Evolutionary conservation across 2,113 vertebrate species (phyloP).

Genomic region (Ptyas mucosa): DNA sequence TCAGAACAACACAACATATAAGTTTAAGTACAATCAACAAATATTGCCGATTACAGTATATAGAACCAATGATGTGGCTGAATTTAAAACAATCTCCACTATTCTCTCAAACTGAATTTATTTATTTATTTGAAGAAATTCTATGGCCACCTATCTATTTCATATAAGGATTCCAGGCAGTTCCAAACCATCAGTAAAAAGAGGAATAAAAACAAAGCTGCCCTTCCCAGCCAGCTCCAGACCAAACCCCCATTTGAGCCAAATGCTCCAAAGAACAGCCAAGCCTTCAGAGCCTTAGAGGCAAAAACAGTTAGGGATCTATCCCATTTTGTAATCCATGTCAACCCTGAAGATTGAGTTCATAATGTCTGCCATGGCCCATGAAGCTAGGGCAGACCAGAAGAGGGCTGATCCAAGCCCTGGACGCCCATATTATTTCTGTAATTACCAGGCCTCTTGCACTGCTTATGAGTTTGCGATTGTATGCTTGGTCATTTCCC

Average conservation of each 20-base stretch:
- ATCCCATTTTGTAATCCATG: neutral
- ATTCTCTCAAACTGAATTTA: neutral
- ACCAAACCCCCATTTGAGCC: neutral
- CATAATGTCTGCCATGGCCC: neutral
- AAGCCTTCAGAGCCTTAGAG: neutral
- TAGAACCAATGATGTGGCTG: neutral
- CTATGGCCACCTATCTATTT: neutral
- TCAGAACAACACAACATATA: neutral
- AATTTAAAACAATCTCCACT: neutral
- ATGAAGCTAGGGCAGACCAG: neutral
- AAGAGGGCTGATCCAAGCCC: neutral
- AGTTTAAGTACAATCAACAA: neutral
- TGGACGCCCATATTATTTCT: neutral
- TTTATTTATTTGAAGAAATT: neutral
- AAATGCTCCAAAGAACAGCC: neutral
- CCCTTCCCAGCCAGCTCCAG: neutral
- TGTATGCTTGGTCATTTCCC: neutral
- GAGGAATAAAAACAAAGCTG: neutral
- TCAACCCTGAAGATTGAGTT: neutral
- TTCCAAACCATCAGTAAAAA: neutral
- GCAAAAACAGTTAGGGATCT: neutral
- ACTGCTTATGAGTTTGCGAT: neutral
- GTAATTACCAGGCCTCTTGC: neutral
- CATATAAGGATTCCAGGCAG: neutral
- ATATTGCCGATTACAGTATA: neutral